These are phyloP conservation scores for Lepeophtheirus nordmannii DNA, from an alignment of 2,888 invertebrate genomes.

Conservation along the genomic window DNA sequence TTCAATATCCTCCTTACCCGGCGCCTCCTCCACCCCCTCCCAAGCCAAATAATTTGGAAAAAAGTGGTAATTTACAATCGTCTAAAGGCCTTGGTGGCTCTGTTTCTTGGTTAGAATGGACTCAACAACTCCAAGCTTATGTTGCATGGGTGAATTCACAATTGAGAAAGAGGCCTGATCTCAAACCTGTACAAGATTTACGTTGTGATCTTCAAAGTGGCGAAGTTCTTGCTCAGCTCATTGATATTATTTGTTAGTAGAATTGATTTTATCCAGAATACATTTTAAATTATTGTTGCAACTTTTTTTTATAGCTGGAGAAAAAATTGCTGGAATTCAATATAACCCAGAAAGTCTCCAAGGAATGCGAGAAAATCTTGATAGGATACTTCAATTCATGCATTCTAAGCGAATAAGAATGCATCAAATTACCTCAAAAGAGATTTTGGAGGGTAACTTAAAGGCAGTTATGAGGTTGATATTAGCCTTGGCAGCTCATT, in stretches of 20 bases:
- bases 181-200: conserved; percentile 35
- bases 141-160: conserved; percentile 39
- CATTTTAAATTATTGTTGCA: neutral
- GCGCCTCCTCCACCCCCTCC: conserved; percentile 6
- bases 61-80: neutral
- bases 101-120: conserved; percentile 30
- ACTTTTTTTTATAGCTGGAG: conserved; percentile 32
- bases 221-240: conserved; percentile 35
- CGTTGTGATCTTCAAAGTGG: conserved; percentile 36
- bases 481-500: conserved; percentile 38
- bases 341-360: conserved; percentile 31
- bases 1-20: neutral
- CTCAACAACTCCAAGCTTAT: conserved; percentile 33
- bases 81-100: conserved; percentile 24
- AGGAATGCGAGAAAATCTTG: conserved; percentile 35
- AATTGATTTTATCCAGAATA: neutral
- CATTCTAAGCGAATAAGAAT: conserved; percentile 34
- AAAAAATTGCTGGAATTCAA: conserved; percentile 33
- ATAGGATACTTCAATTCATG: conserved; percentile 36
- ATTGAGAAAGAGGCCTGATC: conserved; percentile 35
- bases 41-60: neutral
- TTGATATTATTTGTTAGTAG: conserved; percentile 35
- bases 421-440: conserved; percentile 32
- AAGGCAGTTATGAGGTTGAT: conserved; percentile 38
- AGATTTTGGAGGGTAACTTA: conserved; percentile 32